Evolutionary conservation across 2,888 invertebrate species (phyloP), one percentile per base, ranked within the genome.

Genomic region (Oasisia sp.): DNA sequence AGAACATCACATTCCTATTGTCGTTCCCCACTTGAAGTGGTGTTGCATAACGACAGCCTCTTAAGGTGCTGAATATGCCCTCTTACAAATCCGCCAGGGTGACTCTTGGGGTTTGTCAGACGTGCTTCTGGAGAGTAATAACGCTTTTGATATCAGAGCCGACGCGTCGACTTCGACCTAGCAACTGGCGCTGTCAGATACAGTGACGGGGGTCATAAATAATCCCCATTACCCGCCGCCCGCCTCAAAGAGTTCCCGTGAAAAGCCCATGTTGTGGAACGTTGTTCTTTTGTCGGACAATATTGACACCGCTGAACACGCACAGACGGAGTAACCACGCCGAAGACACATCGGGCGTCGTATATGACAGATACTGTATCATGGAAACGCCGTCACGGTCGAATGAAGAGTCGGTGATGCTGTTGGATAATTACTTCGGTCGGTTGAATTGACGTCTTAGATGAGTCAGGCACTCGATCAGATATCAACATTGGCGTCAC

Each of bases 391-490:
- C 74, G 27, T 1, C 74, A 27, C 3, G 19, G 74, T n/a, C 74
- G 74, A 74, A 74, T 74, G 27, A 74, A 74, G 74, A 74, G 74
- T 74, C 0, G 14, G 74, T 74, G 74, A 74, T 74, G 74, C 27
- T n/a, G 19, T 74, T 27, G n/a, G 74, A 74, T 74, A 74, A 74
- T 74, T 74, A 74, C 74, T 19, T 74, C 74, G 74, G n/a, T n/a
- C 74, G 74, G 19, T 27, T 74, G 74, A 74, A 74, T 74, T 74
- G 74, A 74, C 74, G 19, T 74, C 27, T 74, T 27, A 74, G 74
- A 74, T 74, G 74, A 74, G n/a, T 74, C 27, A 74, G 74, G 27
- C 74, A 74, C 74, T 74, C 74, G 74, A 74, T 74, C 74, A 74
- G 74, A 74, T 74, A 74, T 74, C 74, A 74, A 74, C 74, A 7